Conservation (phyloP, 2,113 vertebrate species). For the Mus pahari region DNA sequence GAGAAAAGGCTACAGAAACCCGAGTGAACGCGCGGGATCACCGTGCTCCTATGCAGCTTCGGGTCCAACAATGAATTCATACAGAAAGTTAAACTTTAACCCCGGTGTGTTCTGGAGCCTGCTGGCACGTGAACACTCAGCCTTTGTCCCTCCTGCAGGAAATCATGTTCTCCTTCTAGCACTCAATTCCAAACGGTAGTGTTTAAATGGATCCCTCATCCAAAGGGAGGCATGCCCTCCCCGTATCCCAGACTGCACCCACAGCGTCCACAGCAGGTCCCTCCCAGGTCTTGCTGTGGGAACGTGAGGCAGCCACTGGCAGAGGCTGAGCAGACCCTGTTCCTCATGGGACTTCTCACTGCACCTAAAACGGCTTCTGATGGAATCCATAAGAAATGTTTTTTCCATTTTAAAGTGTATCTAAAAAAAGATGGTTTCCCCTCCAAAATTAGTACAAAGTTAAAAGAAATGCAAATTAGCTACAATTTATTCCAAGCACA, state of each 20-base stretch:
- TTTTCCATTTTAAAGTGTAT: conserved; percentile 82
- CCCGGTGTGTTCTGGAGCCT: conserved; percentile 52
- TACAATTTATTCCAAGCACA: conserved; percentile 87
- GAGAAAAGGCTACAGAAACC: conserved; percentile 36
- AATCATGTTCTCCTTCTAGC: conserved; percentile 66
- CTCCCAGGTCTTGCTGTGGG: conserved; percentile 44
- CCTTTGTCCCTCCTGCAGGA: conserved; percentile 55
- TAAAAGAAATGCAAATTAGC: conserved; percentile 88
- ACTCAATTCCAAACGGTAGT: conserved; percentile 73
- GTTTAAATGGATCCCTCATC: conserved; percentile 53
- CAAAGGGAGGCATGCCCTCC: not conserved
- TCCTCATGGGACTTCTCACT: not conserved
- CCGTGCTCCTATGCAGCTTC: conserved; percentile 61
- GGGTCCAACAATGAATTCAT: conserved; percentile 23
- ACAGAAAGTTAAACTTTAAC: conserved; percentile 38
- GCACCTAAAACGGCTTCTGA: conserved; percentile 70
- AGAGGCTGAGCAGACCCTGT: not conserved
- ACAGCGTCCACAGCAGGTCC: conserved; percentile 11
- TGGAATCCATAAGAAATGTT: conserved; percentile 70
- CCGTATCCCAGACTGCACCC: not conserved
- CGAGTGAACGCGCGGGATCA: conserved; percentile 66
- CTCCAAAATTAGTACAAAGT: conserved; percentile 88
- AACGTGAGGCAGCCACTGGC: conserved; percentile 33
- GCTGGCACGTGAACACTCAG: conserved; percentile 61
- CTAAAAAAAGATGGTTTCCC: conserved; percentile 84